Evolutionary conservation across 2,113 vertebrate genomes (phyloP), one percentile per base, ranked within the genome.

Genomic region (Egretta garzetta): DNA sequence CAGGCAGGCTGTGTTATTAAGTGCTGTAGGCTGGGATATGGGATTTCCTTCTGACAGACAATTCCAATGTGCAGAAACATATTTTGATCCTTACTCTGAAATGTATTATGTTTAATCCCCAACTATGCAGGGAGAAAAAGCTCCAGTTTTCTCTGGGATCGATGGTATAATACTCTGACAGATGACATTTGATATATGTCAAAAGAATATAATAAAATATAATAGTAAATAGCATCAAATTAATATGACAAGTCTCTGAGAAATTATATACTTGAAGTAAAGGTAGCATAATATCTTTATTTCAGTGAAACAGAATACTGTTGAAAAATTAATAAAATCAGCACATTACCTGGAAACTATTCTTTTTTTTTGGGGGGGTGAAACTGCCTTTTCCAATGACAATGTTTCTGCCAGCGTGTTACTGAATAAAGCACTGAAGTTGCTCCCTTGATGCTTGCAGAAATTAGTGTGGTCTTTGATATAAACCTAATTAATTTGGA

Each of bases 401-500:
- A 70, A 8, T 8, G 8, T 59, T 50, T 30, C 50, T 41, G 59
- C 35, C 28, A 17, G 8, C 3, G 0, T 59, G 28, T 4, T 12
- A 1, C 59, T 63, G 55, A 64, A 60, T 20, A 67, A 58, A 76
- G 32, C 41, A 58, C 35, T 80, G 58, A 52, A 30, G 81, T 3
- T 22, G 8, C 14, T 82, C 79, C 74, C 67, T 70, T 4, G 1
- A 20, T 39, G 85, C 66, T 93, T 76, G 55, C 90, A 80, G 86
- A 71, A 86, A 63, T 80, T 53, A 56, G n/a, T 20, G 50, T 35
- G 68, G 82, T 67, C 75, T 92, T 92, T 95, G 90, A 59, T 90
- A 91, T 0, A 70, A 86, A 52, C 63, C 47, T 7, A 55, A 39
- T 63, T 9, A 79, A 33, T 59, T 73, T 74, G 33, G 75, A 47